Percentiles rank a stretch among this genome's conserved stretches.
These are phyloP conservation scores for Ochotona princeps DNA, from an alignment of 2,113 vertebrate genomes.

Conservation along the genomic window DNA sequence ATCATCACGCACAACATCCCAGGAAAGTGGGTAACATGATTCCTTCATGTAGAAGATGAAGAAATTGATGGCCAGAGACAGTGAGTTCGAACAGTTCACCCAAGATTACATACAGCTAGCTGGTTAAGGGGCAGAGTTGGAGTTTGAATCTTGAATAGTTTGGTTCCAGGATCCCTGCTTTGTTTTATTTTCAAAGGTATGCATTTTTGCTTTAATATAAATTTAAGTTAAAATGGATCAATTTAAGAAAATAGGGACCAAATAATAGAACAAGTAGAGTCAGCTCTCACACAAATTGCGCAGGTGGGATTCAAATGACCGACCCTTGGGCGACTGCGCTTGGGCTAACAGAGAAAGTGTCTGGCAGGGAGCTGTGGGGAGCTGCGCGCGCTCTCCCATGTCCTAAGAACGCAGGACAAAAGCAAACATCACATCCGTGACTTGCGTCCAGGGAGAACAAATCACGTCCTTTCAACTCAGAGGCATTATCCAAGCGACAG, in stretches of 20 bases:
- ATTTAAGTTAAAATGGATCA: not conserved
- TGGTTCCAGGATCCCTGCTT: not conserved
- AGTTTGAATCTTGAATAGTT: not conserved
- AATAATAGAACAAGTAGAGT: not conserved
- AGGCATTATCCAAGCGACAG: not conserved
- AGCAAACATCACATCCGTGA: not conserved
- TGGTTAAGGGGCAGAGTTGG: not conserved
- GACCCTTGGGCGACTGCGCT: not conserved
- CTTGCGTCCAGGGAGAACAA: not conserved
- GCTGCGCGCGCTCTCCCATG: not conserved
- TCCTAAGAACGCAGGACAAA: not conserved
- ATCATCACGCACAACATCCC: not conserved
- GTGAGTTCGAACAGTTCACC: not conserved
- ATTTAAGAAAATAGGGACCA: not conserved
- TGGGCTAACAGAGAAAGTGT: not conserved
- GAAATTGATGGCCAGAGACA: not conserved
- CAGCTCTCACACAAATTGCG: not conserved
- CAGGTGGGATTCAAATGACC: not conserved
- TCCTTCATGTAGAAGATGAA: not conserved
- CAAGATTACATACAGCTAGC: not conserved
- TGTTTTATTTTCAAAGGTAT: not conserved
- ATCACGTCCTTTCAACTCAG: not conserved
- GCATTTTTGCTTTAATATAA: conserved; percentile 36
- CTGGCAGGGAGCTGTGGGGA: not conserved
- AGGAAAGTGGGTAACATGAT: not conserved